Evolutionary conservation across 2,888 invertebrate genomes (phyloP).

Genomic region (Tricholauxania praeusta): DNA sequence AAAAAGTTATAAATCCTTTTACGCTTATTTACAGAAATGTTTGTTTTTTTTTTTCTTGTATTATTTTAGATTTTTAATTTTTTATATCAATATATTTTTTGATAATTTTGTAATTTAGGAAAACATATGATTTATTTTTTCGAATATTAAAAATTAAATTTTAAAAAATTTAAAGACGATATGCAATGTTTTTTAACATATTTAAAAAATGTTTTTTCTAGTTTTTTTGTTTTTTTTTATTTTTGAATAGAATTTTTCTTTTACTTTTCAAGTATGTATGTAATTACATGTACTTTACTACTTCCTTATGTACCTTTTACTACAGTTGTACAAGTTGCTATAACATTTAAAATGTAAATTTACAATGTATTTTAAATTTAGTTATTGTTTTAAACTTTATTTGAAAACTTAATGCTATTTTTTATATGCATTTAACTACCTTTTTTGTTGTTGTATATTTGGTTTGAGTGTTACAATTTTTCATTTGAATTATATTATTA

Average conservation of each 20-base stretch:
- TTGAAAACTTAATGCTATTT: slow-evolving; percentile 24
- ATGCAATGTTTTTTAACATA: slow-evolving; percentile 29
- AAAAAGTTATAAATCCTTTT: slow-evolving; percentile 13
- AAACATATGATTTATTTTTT: slow-evolving; percentile 48
- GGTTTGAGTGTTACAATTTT: slow-evolving; percentile 52
- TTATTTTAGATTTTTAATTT: slow-evolving; percentile 16
- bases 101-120: slow-evolving; percentile 52
- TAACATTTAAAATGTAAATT: slow-evolving; percentile 2
- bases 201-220: slow-evolving; percentile 22
- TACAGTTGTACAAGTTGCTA: slow-evolving; percentile 1
- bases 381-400: slow-evolving; percentile 36
- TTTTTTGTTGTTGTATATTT: slow-evolving; percentile 38
- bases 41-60: slow-evolving; percentile 18
- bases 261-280: slow-evolving; percentile 41
- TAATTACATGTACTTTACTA: slow-evolving; percentile 40
- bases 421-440: slow-evolving; percentile 24
- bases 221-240: slow-evolving; percentile 5
- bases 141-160: slow-evolving; percentile 38
- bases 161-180: slow-evolving; percentile 29
- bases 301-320: too few species aligned
- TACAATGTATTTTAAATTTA: slow-evolving; percentile 24
- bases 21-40: slow-evolving; percentile 31
- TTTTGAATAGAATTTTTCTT: slow-evolving; percentile 20
- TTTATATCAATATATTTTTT: slow-evolving; percentile 30
- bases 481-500: neutral